A percentile compares a stretch with the other conserved stretches of the same genome.
phyloP scores from a whole-genome alignment of 2,888 invertebrate genomes.

The Caenorhabditis sulstoni region DNA sequence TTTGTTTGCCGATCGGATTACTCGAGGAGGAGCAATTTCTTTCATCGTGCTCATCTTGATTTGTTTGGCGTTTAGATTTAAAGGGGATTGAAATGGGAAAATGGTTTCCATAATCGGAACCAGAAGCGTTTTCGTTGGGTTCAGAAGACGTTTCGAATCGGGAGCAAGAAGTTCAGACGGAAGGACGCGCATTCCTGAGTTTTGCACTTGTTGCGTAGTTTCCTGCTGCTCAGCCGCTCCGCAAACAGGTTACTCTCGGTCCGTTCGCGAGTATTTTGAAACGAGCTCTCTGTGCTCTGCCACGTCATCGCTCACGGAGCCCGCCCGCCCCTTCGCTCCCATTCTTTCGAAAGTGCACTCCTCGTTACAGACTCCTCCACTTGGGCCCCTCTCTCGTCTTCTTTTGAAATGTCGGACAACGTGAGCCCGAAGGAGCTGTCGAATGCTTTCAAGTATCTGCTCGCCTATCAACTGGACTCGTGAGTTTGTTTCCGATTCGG shows the following conservation, averaged over 20 bases:
- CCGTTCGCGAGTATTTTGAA: slow-evolving; percentile 31
- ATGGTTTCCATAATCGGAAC: too few species aligned
- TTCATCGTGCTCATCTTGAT: slow-evolving; percentile 25
- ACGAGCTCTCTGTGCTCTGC: slow-evolving; percentile 20
- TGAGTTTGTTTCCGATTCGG: slow-evolving; percentile 18
- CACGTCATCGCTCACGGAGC: slow-evolving; percentile 29
- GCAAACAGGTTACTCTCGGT: slow-evolving; percentile 22
- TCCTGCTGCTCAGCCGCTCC: slow-evolving; percentile 30
- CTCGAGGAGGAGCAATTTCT: slow-evolving; percentile 10
- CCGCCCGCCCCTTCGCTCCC: slow-evolving; percentile 1
- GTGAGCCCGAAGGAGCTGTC: slow-evolving; percentile 44
- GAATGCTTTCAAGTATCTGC: slow-evolving; percentile 52
- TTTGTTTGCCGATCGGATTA: slow-evolving; percentile 19
- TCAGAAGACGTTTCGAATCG: too few species aligned
- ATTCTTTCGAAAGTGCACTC: slow-evolving; percentile 10
- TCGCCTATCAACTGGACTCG: slow-evolving; percentile 49
- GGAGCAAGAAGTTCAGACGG: slow-evolving; percentile 1
- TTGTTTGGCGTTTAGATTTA: slow-evolving; percentile 18
- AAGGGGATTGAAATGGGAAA: neutral
- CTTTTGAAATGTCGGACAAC: slow-evolving; percentile 47
- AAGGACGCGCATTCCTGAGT: slow-evolving; percentile 31
- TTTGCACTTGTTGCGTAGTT: slow-evolving; percentile 54
- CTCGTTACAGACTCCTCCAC: slow-evolving; percentile 27
- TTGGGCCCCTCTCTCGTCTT: slow-evolving; percentile 27
- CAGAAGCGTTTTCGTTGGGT: too few species aligned